Evolutionary conservation across 2,888 invertebrate genomes (phyloP), one percentile per base, ranked within the genome.

Genomic region (Rhabditophanes sp.): DNA sequence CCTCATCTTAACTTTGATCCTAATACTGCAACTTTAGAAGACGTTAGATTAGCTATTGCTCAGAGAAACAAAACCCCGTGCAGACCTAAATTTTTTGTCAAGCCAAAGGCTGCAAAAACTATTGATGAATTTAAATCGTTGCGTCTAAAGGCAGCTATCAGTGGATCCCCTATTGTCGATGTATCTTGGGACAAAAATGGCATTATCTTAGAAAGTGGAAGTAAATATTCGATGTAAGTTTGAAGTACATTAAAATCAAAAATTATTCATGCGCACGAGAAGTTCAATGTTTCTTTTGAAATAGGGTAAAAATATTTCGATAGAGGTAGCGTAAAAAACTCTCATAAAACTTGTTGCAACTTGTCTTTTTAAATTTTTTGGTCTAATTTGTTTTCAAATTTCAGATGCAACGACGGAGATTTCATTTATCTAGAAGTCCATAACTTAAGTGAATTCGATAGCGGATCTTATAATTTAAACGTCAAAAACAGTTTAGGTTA

Each of bases 391-490:
- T n/a, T n/a, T n/a, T n/a, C n/a, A n/a, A n/a, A n/a, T n/a, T n/a
- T n/a, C n/a, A n/a, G n/a, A n/a, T n/a, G n/a, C 49, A 63, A 64
- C 33, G 64, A 64, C 39, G 64, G 64, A 34, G 62, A 64, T 38
- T 63, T 64, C 48, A 63, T 56, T 44, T 63, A 58, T 41, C 46
- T 64, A 19, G 64, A 64, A 44, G 62, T 58, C n/a, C 58, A 59
- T 40, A 55, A 59, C 37, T 52, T 59, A 19, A 50, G 50, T 16
- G 36, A 39, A 4, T 50, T 44, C 39, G 61, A 61, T 36, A 35
- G 42, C 16, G 61, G 59, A 35, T 56, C 59, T 46, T 64, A 64
- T 44, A 64, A 64, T 46, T 61, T 60, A 49, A 58, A 53, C 26
- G 58, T 59, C 26, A 44, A 50, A 11, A 64, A 62, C 45, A 37